Evolutionary conservation across 2,888 invertebrate genomes (phyloP).

Genomic region (Conomelus anceps): DNA sequence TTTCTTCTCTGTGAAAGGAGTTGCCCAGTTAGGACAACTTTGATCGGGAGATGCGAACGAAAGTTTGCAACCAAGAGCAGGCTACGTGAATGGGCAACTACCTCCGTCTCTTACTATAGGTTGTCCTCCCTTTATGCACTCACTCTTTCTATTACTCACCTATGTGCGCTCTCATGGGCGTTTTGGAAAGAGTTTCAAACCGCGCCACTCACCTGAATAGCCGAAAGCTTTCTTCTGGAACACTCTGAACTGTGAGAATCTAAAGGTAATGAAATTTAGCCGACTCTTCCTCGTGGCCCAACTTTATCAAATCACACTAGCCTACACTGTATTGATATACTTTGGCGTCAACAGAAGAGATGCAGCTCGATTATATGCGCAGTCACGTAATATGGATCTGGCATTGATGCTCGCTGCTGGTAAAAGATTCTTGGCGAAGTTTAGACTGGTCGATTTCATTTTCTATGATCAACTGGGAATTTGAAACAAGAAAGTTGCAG

Average conservation of each 20-base stretch:
- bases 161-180: not conserved
- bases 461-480: not conserved
- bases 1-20: not conserved
- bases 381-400: not conserved
- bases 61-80: too few species aligned
- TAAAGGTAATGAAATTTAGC: not conserved
- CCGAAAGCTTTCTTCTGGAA: not conserved
- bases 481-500: not conserved
- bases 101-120: not conserved
- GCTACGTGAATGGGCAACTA: not conserved
- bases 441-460: not conserved
- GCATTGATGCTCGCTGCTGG: not conserved
- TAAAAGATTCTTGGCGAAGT: not conserved
- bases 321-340: not conserved
- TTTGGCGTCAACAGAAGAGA: not conserved
- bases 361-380: not conserved
- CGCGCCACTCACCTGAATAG: not conserved
- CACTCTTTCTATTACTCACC: not conserved
- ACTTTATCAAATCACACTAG: not conserved
- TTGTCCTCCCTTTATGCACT: not conserved
- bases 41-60: not conserved
- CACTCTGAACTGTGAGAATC: not conserved
- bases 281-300: not conserved
- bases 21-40: not conserved
- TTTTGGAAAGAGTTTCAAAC: not conserved